A percentile compares a stretch with the other conserved stretches of the same genome.
Conservation (phyloP, 2,797 vertebrate genomes). For the Channallabes apus region DNA sequence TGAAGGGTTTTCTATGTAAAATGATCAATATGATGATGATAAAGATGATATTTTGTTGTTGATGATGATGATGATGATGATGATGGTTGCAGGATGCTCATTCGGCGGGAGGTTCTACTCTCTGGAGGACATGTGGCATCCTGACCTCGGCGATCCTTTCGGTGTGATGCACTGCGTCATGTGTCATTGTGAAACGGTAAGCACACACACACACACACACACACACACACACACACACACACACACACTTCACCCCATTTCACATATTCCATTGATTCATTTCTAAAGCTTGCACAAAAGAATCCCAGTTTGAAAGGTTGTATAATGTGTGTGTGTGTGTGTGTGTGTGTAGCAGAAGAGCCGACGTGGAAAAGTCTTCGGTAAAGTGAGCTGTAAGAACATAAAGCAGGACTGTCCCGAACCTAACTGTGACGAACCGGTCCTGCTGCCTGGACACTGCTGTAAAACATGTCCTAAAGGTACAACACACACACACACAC, state of each 20-base stretch:
- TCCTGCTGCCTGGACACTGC: constrained; percentile 87
- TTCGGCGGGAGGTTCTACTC: constrained; percentile 89
- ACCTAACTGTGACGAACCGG: constrained; percentile 77
- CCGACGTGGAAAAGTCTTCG: constrained; percentile 81
- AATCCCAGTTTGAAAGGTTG: neutral
- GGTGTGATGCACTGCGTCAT: constrained; percentile 94
- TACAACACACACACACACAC: constrained; percentile 47
- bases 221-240: constrained; percentile 17
- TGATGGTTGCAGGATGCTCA: constrained; percentile 79
- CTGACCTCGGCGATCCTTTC: constrained; percentile 93
- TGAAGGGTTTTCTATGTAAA: no score
- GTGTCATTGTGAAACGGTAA: constrained; percentile 89
- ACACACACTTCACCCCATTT: constrained; percentile 9
- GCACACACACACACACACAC: constrained; percentile 48
- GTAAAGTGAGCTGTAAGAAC: constrained; percentile 93
- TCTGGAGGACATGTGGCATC: constrained; percentile 92
- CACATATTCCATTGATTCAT: constrained; percentile 29
- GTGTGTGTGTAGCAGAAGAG: constrained; percentile 77
- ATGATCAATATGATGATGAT: neutral
- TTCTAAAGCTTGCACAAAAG: neutral
- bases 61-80: neutral
- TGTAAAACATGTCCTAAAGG: constrained; percentile 88
- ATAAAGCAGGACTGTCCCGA: constrained; percentile 90
- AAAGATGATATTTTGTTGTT: neutral
- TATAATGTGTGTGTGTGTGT: constrained; percentile 24